Percentiles rank a stretch among this genome's conserved stretches.
Evolutionary conservation across 2,797 vertebrate species (phyloP).

Genomic region (Lagorchestes hirsutus): DNA sequence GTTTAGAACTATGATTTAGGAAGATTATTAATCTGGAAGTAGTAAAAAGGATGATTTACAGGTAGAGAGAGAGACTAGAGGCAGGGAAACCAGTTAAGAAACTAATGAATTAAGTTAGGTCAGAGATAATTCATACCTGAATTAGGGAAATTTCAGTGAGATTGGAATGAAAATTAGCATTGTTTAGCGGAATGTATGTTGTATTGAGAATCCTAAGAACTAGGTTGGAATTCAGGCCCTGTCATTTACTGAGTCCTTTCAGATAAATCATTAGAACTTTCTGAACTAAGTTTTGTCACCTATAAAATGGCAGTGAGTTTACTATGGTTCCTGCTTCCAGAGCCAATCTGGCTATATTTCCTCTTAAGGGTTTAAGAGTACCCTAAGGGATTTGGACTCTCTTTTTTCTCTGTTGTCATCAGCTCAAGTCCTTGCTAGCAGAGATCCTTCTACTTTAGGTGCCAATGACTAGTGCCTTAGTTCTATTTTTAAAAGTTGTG

Average conservation of each 20-base stretch:
- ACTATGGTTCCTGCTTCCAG: not conserved
- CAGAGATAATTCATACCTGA: not conserved
- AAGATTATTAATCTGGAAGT: not conserved
- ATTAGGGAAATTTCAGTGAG: not conserved
- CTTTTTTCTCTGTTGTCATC: not conserved
- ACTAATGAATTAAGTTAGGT: not conserved
- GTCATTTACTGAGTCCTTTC: not conserved
- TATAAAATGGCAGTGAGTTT: not conserved
- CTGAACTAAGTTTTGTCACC: not conserved
- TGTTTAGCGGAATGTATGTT: not conserved
- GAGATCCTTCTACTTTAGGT: not conserved
- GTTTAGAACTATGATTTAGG: not conserved
- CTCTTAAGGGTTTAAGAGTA: not conserved
- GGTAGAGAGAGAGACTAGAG: not conserved
- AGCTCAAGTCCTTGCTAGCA: not conserved
- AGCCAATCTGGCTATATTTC: not conserved
- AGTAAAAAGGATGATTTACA: not conserved
- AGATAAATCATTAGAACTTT: not conserved
- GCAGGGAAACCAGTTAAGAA: not conserved
- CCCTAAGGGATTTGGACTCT: not conserved
- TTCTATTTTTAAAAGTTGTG: not conserved
- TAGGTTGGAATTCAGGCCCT: not conserved
- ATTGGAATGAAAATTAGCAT: not conserved
- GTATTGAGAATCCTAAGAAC: not conserved
- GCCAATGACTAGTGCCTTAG: not conserved